These are phyloP conservation scores for Cynodonichthys magdalenae DNA, from an alignment of 2,797 vertebrate species.

Conservation along the genomic window DNA sequence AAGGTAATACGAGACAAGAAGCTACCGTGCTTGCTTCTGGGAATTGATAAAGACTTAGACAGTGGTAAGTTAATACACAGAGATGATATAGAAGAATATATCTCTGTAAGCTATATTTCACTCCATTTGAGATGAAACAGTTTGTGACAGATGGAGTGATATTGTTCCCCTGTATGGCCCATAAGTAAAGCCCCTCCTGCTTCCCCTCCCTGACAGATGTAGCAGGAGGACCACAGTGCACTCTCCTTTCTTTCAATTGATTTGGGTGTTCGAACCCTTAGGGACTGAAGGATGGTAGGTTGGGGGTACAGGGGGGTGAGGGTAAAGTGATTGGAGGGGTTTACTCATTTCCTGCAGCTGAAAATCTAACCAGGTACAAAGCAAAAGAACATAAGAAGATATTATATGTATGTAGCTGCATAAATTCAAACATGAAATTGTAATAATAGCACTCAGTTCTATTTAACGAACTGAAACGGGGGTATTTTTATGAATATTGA, in stretches of 20 bases:
- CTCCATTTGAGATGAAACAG: conserved; percentile 78
- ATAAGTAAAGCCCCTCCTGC: conserved; percentile 76
- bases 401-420: conserved; percentile 59
- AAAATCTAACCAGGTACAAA: conserved; percentile 49
- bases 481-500: conserved; percentile 69
- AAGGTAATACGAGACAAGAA: conserved; percentile 71
- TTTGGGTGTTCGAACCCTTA: conserved; percentile 82
- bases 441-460: conserved; percentile 21
- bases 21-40: conserved; percentile 59
- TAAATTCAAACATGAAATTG: conserved; percentile 38
- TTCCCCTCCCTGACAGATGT: conserved; percentile 84
- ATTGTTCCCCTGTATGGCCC: conserved; percentile 77
- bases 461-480: conserved; percentile 25
- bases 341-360: conserved; percentile 72
- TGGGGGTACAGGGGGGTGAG: conserved; percentile 49
- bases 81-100: conserved; percentile 72
- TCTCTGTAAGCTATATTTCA: conserved; percentile 77
- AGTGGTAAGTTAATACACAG: conserved; percentile 71
- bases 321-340: conserved; percentile 52
- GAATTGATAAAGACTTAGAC: conserved; percentile 57
- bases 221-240: conserved; percentile 79
- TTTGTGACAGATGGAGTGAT: conserved; percentile 86
- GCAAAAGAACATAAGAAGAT: conserved; percentile 49
- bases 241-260: conserved; percentile 85
- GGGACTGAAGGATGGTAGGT: conserved; percentile 68